phyloP scores from a whole-genome alignment of 2,113 vertebrate species.

The Dolichotis patagonum region DNA sequence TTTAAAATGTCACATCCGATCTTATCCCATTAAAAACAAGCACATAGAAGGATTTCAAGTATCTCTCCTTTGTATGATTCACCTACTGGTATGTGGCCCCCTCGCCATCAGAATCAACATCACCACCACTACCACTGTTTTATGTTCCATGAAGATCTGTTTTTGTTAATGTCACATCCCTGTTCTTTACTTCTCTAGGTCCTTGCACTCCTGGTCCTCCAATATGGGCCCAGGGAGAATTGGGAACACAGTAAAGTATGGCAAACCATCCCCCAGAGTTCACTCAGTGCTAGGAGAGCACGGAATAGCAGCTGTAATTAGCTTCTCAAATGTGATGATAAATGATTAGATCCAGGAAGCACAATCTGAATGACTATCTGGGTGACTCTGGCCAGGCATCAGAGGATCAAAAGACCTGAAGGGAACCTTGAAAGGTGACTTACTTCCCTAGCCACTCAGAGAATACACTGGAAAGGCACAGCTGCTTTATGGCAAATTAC shows the following conservation, averaged over 20 bases:
- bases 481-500: not conserved
- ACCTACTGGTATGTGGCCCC: not conserved
- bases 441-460: not conserved
- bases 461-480: not conserved
- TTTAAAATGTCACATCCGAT: not conserved
- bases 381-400: not conserved
- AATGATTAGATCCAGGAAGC: not conserved
- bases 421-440: not conserved
- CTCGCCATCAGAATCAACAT: not conserved
- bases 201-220: not conserved
- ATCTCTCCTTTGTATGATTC: not conserved
- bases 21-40: constrained; percentile 10
- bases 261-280: not conserved
- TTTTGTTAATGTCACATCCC: not conserved
- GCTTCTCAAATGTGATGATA: not conserved
- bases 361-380: not conserved
- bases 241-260: not conserved
- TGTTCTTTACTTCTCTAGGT: not conserved
- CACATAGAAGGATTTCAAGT: not conserved
- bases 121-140: not conserved
- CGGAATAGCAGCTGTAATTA: not conserved
- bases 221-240: not conserved
- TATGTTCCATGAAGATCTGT: not conserved
- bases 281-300: not conserved
- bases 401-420: not conserved